Base-by-base conservation (phyloP, 2,113 vertebrate species). In the Trematocara marginatum region DNA sequence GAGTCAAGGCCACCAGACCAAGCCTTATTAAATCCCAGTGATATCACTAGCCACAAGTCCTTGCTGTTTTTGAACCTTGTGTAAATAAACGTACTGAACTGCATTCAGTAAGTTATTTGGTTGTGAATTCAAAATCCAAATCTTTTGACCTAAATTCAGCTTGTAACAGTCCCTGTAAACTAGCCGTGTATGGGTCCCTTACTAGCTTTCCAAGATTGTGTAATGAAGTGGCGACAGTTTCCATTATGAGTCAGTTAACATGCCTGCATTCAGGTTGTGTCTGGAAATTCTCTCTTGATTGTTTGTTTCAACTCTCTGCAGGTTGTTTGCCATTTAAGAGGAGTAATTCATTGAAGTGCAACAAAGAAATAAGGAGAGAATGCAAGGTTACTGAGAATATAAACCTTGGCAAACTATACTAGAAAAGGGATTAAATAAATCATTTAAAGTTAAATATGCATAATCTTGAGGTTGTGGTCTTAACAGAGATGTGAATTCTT, bases 171-270 rank as follows among this genome's bases (percentile, higher is more conserved):
- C 18, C 61, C 66, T 59, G 66, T 81, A 87, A 91, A 83, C 78
- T 78, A 83, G 38, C 20, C 59, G 29, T 81, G 85, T 69, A 52
- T 56, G 26, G 78, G 13, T 26, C 45, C 56, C 38, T 86, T 89
- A 88, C 89, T 89, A 82, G 47, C 80, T 84, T 81, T 86, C 57
- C 78, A n/a, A 64, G 88, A 83, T 61, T 92, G 87, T 79, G 81
- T 86, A 89, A 93, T 89, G 83, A 90, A 82, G 80, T 88, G 52
- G 66, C 20, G 49, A 49, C 49, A 35, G 35, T 88, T 81, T 87
- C 76, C 83, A 87, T 92, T 88, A 53, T 45, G 35, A 89, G 83
- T 90, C 80, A 64, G 74, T 59, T 18, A 49, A 83, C 84, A 74
- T 20, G 42, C 78, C 91, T 80, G 85, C 86, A 82, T 88, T 85